phyloP scores from a whole-genome alignment of 2,797 vertebrate genomes.

The Chaetophractus vellerosus region DNA sequence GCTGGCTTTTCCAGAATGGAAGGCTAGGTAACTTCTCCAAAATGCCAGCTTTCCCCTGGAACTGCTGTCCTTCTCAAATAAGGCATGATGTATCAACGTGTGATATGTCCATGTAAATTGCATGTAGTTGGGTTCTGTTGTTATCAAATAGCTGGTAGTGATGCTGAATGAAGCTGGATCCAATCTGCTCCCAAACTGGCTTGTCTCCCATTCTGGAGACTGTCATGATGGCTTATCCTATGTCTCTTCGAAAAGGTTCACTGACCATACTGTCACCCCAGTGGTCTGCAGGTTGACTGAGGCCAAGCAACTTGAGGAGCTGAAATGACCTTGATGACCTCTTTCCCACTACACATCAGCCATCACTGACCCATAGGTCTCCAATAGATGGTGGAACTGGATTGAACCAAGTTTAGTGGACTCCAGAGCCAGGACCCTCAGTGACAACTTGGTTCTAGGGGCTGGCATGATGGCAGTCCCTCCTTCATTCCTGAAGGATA shows the following conservation, averaged over 20 bases:
- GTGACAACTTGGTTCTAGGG: no score
- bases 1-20: conserved; percentile 96
- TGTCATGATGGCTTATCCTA: conserved; percentile 72
- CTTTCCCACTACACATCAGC: not conserved
- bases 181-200: no score
- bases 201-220: not conserved
- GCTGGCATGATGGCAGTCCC: no score
- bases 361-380: conserved; percentile 57
- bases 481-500: not conserved
- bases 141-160: no score
- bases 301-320: conserved; percentile 52
- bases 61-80: conserved; percentile 97
- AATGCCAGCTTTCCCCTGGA: conserved; percentile 96
- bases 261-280: conserved; percentile 39
- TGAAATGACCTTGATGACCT: conserved; percentile 57
- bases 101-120: conserved; percentile 85
- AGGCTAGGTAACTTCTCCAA: conserved; percentile 96
- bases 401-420: conserved; percentile 86
- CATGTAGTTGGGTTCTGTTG: no score
- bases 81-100: conserved; percentile 92
- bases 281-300: conserved; percentile 11
- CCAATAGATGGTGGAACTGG: conserved; percentile 88
- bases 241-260: conserved; percentile 30
- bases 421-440: not conserved
- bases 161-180: no score